Evolutionary conservation across 2,797 vertebrate genomes (phyloP).

Genomic region (Channallabes apus): DNA sequence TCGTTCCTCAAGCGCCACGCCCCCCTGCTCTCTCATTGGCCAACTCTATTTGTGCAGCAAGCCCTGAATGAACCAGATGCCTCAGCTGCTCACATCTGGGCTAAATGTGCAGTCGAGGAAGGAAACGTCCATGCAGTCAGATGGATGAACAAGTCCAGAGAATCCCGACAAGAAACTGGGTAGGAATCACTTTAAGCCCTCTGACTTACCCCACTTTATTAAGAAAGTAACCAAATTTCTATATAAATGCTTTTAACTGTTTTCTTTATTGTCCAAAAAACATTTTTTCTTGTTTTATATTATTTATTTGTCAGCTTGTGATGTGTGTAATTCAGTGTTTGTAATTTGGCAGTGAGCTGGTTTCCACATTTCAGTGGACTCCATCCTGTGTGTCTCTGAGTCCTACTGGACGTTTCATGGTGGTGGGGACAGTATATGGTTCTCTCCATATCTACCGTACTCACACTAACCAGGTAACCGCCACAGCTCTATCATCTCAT

Average conservation of each 20-base stretch:
- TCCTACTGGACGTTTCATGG: conserved; percentile 67
- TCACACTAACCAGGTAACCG: conserved; percentile 77
- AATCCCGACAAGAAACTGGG: conserved; percentile 53
- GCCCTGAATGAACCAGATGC: conserved; percentile 75
- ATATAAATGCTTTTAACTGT: not conserved
- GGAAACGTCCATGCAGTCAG: conserved; percentile 56
- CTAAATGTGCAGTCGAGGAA: conserved; percentile 60
- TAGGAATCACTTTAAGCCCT: conserved; percentile 34
- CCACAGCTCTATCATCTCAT: not conserved
- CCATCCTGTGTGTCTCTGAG: conserved; percentile 73
- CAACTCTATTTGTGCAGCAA: conserved; percentile 80
- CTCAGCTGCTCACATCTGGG: conserved; percentile 72
- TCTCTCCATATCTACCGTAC: conserved; percentile 75
- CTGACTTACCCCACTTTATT: not conserved
- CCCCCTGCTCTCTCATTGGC: conserved; percentile 74
- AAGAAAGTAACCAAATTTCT: not conserved
- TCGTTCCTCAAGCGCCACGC: conserved; percentile 75
- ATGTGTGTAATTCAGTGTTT: not conserved
- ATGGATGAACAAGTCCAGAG: conserved; percentile 67
- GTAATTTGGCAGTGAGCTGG: conserved; percentile 60
- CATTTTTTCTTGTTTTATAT: not conserved
- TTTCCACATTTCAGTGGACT: conserved; percentile 69
- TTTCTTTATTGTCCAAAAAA: too few relatives aligned
- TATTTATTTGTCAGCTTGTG: not conserved
- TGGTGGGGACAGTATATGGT: conserved; percentile 78